phyloP scores from a whole-genome alignment of 2,113 vertebrate genomes.

The Tyrannus savana region DNA sequence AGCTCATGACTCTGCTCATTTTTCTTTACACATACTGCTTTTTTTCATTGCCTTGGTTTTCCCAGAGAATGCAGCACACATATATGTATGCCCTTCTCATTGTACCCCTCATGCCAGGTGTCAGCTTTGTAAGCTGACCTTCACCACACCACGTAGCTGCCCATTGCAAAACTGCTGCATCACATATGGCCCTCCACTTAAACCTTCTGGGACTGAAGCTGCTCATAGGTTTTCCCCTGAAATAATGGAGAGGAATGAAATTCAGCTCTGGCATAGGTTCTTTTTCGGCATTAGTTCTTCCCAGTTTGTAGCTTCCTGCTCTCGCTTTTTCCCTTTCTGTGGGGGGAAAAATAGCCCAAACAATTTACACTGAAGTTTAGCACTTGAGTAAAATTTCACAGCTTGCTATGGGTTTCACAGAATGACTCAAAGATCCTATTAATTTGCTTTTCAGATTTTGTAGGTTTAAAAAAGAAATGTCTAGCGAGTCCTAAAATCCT shows the following conservation, averaged over 20 bases:
- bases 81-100: background rate
- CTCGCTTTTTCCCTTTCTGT: background rate
- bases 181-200: fast-evolving
- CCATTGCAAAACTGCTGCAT: background rate
- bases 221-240: background rate
- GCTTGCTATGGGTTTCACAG: constrained; percentile 21
- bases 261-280: background rate
- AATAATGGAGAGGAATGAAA: background rate
- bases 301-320: background rate
- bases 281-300: background rate
- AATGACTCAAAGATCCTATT: constrained; percentile 51
- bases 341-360: background rate
- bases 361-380: constrained; percentile 1
- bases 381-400: constrained; percentile 27
- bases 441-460: constrained; percentile 46
- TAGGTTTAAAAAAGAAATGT: constrained; percentile 41
- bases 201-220: background rate
- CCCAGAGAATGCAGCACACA: background rate
- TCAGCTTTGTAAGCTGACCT: background rate
- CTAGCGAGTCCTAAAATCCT: constrained; percentile 32
- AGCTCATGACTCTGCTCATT: background rate
- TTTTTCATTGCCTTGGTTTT: background rate
- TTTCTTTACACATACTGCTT: background rate
- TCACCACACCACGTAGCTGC: fast-evolving
- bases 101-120: background rate